A percentile compares a stretch with the other conserved stretches of the same genome.
These are phyloP conservation scores for Lucilia cuprina DNA, from an alignment of 1,140 invertebrate species.

Conservation along the genomic window DNA sequence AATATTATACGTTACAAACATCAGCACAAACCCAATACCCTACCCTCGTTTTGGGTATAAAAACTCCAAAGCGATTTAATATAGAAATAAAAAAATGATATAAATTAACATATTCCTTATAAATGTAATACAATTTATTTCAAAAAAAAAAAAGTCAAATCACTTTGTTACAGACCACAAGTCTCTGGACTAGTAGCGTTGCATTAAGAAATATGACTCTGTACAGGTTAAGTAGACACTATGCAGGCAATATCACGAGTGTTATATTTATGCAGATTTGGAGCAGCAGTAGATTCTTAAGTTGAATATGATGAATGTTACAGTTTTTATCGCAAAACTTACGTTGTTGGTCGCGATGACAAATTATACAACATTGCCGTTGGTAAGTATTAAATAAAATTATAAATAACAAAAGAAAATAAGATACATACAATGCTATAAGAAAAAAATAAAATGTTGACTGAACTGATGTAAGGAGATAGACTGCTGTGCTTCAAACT, in stretches of 20 bases:
- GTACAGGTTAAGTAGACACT: constrained; percentile 27
- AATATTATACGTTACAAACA: too few relatives aligned
- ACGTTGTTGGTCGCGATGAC: constrained; percentile 27
- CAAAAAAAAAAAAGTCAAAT: background rate
- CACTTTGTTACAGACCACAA: background rate
- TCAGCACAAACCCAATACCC: too few relatives aligned
- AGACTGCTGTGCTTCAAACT: constrained; percentile 19
- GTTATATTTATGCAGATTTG: background rate
- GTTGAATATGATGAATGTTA: constrained; percentile 28
- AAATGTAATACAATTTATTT: constrained; percentile 29
- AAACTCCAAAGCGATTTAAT: too few relatives aligned
- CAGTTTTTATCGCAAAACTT: constrained; percentile 19
- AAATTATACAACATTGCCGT: constrained; percentile 27
- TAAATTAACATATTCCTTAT: constrained; percentile 21
- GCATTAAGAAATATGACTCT: background rate
- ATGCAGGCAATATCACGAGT: background rate
- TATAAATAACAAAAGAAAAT: too few relatives aligned
- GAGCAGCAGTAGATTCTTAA: background rate
- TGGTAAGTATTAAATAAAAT: background rate
- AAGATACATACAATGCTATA: too few relatives aligned
- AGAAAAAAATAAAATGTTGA: background rate
- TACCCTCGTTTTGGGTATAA: too few relatives aligned
- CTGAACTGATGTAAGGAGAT: background rate
- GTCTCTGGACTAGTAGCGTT: background rate
- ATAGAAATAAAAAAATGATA: background rate